Conservation (phyloP, 2,888 invertebrate species). For the Arge pagana region DNA sequence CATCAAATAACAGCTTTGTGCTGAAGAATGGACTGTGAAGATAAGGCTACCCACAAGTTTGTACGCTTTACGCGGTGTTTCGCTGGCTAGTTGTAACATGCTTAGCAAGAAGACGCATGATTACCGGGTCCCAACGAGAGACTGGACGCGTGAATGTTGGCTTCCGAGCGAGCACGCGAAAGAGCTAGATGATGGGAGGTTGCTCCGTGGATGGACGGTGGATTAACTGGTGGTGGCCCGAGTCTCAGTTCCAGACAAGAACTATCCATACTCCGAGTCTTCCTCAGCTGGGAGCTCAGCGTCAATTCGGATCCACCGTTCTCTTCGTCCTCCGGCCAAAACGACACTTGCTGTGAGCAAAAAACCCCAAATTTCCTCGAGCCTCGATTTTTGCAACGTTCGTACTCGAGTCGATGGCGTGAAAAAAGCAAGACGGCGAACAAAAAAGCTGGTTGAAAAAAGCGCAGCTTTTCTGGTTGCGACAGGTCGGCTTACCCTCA, state of each 20-base stretch:
- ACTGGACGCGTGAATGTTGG: constrained; percentile 77
- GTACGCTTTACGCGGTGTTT: no score
- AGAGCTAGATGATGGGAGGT: constrained; percentile 69
- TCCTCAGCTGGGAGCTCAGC: constrained; percentile 78
- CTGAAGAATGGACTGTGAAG: no score
- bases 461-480: no score
- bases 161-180: constrained; percentile 86
- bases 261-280: constrained; percentile 88
- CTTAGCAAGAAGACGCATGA: no score
- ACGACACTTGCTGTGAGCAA: constrained; percentile 72
- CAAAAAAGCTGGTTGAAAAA: no score
- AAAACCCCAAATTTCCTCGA: not conserved
- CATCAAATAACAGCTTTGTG: no score
- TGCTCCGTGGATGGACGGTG: constrained; percentile 66
- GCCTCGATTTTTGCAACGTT: not conserved
- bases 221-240: constrained; percentile 47
- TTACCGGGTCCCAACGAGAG: constrained; percentile 72
- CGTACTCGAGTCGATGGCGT: not conserved
- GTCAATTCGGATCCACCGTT: constrained; percentile 77
- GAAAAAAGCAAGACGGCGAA: no score
- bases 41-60: no score
- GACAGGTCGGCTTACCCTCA: constrained; percentile 65
- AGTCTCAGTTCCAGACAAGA: constrained; percentile 80
- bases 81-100: no score
- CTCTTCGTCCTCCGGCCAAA: constrained; percentile 77